These are phyloP conservation scores for Sisor rabdophorus DNA, from an alignment of 2,113 vertebrate genomes.

Conservation along the genomic window DNA sequence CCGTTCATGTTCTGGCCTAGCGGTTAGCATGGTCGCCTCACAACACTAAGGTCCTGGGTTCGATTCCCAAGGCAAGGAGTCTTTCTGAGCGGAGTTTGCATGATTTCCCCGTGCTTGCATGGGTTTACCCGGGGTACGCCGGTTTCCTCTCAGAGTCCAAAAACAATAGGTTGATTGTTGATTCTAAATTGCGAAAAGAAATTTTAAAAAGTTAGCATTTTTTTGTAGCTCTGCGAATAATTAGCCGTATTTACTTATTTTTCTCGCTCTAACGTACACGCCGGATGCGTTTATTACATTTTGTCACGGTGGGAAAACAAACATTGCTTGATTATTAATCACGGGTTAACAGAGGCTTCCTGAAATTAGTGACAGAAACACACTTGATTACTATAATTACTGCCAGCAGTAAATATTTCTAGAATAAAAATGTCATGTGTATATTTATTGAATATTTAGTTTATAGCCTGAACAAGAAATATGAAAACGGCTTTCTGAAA, in stretches of 20 bases:
- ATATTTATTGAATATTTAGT: slow-evolving; percentile 15
- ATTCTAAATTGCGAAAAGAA: too few relatives aligned
- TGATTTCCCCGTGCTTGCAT: too few relatives aligned
- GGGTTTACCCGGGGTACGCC: too few relatives aligned
- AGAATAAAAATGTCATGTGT: slow-evolving; percentile 29
- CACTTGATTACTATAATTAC: slow-evolving; percentile 49
- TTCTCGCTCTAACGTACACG: slow-evolving; percentile 26
- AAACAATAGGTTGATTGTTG: too few relatives aligned
- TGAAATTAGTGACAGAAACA: slow-evolving; percentile 47
- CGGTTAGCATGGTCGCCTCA: too few relatives aligned
- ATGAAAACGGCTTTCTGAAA: background rate
- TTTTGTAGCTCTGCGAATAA: slow-evolving; percentile 18
- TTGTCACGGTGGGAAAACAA: slow-evolving; percentile 42
- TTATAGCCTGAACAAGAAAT: slow-evolving; percentile 3
- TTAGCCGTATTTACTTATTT: slow-evolving; percentile 15
- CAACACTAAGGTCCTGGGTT: too few relatives aligned
- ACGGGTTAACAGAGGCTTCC: slow-evolving; percentile 44
- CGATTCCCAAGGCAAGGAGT: too few relatives aligned
- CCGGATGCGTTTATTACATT: slow-evolving; percentile 33
- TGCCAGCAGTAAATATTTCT: slow-evolving; percentile 41
- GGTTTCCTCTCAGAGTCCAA: too few relatives aligned
- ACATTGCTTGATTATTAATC: slow-evolving; percentile 49
- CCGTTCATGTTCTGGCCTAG: too few relatives aligned
- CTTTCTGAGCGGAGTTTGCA: too few relatives aligned
- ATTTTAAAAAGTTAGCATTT: slow-evolving; percentile 16